Conservation (phyloP, 1,140 invertebrate species). For the Pseudomyrmex concolor region DNA sequence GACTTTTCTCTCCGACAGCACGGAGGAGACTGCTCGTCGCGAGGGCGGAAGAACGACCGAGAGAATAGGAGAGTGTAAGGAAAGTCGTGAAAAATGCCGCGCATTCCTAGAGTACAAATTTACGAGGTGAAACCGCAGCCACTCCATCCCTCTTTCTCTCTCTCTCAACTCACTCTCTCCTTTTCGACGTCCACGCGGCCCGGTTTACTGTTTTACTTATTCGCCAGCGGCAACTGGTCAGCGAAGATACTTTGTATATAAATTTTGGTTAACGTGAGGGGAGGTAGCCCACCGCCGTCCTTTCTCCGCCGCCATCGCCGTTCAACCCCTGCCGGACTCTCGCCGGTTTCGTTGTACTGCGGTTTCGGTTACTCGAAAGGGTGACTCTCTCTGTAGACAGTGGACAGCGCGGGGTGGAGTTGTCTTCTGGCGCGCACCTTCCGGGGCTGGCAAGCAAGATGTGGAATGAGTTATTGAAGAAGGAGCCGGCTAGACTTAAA, state of each 20-base stretch:
- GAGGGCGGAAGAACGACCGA: constrained; percentile 2
- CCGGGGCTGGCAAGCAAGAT: constrained; percentile 39
- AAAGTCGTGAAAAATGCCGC: constrained; percentile 63
- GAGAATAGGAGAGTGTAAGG: constrained; percentile 38
- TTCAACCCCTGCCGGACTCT: constrained; percentile 39
- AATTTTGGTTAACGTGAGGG: constrained; percentile 78
- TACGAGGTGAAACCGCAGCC: constrained; percentile 79
- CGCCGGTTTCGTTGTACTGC: constrained; percentile 58
- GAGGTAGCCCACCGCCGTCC: constrained; percentile 1
- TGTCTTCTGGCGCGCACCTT: constrained; percentile 59
- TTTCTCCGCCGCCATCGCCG: constrained; percentile 23
- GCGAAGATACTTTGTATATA: constrained; percentile 84
- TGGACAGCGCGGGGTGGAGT: constrained; percentile 55
- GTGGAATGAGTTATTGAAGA: constrained; percentile 65
- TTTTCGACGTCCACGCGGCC: constrained; percentile 42
- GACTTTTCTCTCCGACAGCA: constrained; percentile 6
- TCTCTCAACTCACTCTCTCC: constrained; percentile 37
- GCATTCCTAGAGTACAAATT: constrained; percentile 74
- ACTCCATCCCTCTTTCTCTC: constrained; percentile 46
- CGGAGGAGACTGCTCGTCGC: constrained; percentile 7
- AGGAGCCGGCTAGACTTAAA: constrained; percentile 49
- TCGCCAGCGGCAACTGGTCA: constrained; percentile 74
- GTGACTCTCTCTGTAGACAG: constrained; percentile 30
- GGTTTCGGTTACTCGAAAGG: constrained; percentile 59
- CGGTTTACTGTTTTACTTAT: constrained; percentile 82